Conservation (phyloP, 1,140 invertebrate species). For the Prorops nasuta region DNA sequence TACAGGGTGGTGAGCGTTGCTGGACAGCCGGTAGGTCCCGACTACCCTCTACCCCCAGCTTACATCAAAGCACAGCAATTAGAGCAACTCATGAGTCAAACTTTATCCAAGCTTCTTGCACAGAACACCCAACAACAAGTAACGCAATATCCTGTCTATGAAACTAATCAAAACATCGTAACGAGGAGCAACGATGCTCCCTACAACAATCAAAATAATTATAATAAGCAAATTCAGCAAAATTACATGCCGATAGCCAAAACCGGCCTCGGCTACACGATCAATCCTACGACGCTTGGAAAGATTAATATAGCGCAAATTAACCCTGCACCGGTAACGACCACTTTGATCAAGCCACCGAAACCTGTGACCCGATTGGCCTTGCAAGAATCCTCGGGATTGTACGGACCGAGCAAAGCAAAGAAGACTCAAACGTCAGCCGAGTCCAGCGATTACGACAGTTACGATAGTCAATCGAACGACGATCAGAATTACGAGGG, state of each 20-base stretch:
- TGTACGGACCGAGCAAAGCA: conserved; percentile 32
- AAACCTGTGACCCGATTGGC: conserved; percentile 32
- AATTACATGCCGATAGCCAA: conserved; percentile 33
- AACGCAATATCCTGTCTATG: conserved; percentile 11
- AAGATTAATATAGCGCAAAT: conserved; percentile 26
- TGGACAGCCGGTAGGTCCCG: conserved; percentile 30
- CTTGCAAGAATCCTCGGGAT: conserved; percentile 30
- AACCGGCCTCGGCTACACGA: conserved; percentile 36
- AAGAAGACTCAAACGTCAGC: conserved; percentile 19
- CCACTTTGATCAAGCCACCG: conserved; percentile 12
- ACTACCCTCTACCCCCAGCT: conserved; percentile 28
- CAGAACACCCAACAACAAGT: conserved; percentile 36
- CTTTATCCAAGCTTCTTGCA: conserved; percentile 33
- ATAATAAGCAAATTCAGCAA: conserved; percentile 15
- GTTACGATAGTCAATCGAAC: conserved; percentile 25
- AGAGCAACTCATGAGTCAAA: conserved; percentile 42
- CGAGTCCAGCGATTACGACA: conserved; percentile 30
- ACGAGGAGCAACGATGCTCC: background rate
- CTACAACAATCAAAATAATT: conserved; percentile 9
- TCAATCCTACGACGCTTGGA: conserved; percentile 32
- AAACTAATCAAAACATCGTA: conserved; percentile 9
- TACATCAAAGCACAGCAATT: conserved; percentile 39
- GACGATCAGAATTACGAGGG: conserved; percentile 10
- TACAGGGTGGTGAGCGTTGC: conserved; percentile 41
- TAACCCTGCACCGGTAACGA: background rate